Evolutionary conservation across 2,113 vertebrate species (phyloP).

Genomic region (Equus quagga): DNA sequence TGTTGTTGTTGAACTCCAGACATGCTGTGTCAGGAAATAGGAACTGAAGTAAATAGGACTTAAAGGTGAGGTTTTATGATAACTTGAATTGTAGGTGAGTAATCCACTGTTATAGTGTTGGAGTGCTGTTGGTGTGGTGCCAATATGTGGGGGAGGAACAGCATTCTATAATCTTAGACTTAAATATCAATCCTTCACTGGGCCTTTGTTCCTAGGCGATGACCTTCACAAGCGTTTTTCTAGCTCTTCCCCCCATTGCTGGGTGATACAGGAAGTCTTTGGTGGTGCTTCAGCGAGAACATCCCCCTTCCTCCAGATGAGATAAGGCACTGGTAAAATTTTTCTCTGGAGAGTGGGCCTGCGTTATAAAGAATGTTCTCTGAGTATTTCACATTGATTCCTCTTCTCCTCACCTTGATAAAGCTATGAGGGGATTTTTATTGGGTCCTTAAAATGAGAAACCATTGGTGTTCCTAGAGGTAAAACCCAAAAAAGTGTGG

Average conservation of each 20-base stretch:
- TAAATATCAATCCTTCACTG: background rate
- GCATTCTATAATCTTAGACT: background rate
- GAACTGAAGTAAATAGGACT: background rate
- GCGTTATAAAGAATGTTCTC: background rate
- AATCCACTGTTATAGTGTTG: too few species aligned
- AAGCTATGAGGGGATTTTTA: too few species aligned
- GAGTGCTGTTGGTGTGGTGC: background rate
- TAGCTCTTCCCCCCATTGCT: rapidly evolving
- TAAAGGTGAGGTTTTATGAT: background rate
- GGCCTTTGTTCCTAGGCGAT: background rate
- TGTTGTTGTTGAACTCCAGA: background rate
- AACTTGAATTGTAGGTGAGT: background rate
- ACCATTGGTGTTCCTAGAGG: background rate
- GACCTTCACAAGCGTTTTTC: background rate
- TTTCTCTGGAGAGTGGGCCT: background rate
- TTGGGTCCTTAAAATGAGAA: background rate
- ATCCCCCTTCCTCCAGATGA: background rate
- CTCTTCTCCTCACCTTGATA: background rate
- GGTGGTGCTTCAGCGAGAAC: background rate
- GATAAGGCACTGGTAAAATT: background rate
- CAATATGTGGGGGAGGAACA: background rate
- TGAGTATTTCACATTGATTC: background rate
- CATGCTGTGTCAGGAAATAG: background rate
- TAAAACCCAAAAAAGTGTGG: background rate
- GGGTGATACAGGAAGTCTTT: background rate